Evolutionary conservation across 2,797 vertebrate genomes (phyloP), one percentile per base, ranked within the genome.

Genomic region (Gambusia yucatana): DNA sequence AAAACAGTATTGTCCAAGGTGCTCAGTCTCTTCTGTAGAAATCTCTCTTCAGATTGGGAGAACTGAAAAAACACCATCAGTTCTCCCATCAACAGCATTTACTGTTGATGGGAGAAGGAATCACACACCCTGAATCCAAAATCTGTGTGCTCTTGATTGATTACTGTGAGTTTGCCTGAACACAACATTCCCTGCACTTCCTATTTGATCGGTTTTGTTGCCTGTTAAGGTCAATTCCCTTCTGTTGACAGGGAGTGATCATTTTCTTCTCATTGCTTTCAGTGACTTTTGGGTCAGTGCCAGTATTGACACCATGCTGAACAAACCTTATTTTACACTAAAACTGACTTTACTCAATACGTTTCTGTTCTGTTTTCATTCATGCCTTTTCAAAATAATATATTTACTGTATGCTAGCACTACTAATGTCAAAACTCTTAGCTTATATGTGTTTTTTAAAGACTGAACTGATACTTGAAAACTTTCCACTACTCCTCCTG

Each of bases 401-500:
- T 30, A 30, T 63, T 16, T 16, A 33, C 28, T 8, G 30, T 6
- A 33, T 1, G 13, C 13, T 59, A 6, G 25, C 52, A 55, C 11
- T 33, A 17, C 4, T 63, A 63, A 63, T 17, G 33, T 36, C 59
- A 33, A 33, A 63, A 20, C 5, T 33, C 5, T 61, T 43, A 20
- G 16, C 41, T 74, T 83, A 61, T 59, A 41, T 14, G 41, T 41
- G 9, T 65, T 86, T 71, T 67, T 76, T 78, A 65, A 65, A 52
- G n/a, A 36, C 46, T 79, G 69, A 80, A 76, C 14, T 70, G 81
- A 85, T 76, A 77, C 77, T 79, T 83, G 82, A 61, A 72, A 85
- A 82, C 75, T 74, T 69, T 75, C 72, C 71, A 36, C 73, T 69
- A 3, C n/a, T 70, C 16, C 76, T 61, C 20, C 28, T 48, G 76